phyloP scores from a whole-genome alignment of 2,888 invertebrate genomes.

The Phasia obesa region DNA sequence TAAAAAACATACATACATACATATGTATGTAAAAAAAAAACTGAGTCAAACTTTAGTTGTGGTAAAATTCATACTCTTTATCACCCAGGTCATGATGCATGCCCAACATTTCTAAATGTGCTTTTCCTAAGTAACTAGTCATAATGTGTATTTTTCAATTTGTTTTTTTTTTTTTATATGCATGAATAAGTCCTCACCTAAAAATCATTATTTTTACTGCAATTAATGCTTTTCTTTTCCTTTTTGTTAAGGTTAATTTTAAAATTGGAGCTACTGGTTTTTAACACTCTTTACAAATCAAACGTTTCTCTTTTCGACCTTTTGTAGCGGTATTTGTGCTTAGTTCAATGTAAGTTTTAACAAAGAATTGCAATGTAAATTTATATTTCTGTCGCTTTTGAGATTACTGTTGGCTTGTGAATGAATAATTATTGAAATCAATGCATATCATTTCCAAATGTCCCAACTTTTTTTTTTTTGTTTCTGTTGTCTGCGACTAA shows the following conservation, averaged over 20 bases:
- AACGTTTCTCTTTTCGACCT: background rate
- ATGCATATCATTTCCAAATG: conserved; percentile 48
- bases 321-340: conserved; percentile 32
- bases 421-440: conserved; percentile 62
- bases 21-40: too few relatives aligned
- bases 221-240: conserved; percentile 54
- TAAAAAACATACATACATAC: too few relatives aligned
- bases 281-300: conserved; percentile 37
- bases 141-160: background rate
- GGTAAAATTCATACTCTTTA: conserved; percentile 10
- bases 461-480: background rate
- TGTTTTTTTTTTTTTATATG: conserved; percentile 53
- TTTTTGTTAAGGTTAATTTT: conserved; percentile 39
- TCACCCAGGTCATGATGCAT: conserved; percentile 1
- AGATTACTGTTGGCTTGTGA: conserved; percentile 41
- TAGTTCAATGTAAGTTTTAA: conserved; percentile 38
- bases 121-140: conserved; percentile 18
- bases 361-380: conserved; percentile 56
- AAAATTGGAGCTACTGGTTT: conserved; percentile 50
- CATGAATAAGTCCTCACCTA: conserved; percentile 73
- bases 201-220: conserved; percentile 47
- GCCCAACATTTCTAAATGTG: conserved; percentile 28
- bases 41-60: conserved; percentile 19
- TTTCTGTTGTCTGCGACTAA: background rate
- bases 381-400: conserved; percentile 55